phyloP scores from a whole-genome alignment of 2,797 vertebrate species.

The Pipistrellus pygmaeus region DNA sequence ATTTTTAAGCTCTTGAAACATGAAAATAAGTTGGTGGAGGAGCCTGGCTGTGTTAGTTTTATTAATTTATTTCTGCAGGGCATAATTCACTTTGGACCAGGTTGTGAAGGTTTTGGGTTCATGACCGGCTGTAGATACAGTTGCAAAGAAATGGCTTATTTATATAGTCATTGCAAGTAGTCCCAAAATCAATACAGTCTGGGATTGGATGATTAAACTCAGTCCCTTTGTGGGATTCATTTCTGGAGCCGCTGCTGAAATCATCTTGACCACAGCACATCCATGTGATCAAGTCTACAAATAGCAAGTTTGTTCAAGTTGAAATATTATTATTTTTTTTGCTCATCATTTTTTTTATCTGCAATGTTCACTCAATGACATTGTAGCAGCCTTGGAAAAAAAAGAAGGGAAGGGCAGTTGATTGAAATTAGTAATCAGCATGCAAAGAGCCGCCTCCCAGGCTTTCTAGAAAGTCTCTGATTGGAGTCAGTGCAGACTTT shows the following conservation, averaged over 20 bases:
- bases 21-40: conserved; percentile 93
- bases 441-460: conserved; percentile 84
- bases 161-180: conserved; percentile 93
- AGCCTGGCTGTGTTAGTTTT: conserved; percentile 91
- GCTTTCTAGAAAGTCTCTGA: conserved; percentile 82
- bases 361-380: conserved; percentile 86
- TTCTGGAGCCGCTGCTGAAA: conserved; percentile 88
- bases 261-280: conserved; percentile 88
- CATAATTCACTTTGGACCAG: conserved; percentile 91
- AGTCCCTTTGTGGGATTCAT: conserved; percentile 92
- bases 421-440: conserved; percentile 87
- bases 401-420: conserved; percentile 64
- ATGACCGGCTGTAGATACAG: conserved; percentile 91
- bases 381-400: conserved; percentile 84
- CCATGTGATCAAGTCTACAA: conserved; percentile 88
- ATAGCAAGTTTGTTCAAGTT: conserved; percentile 89
- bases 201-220: conserved; percentile 93
- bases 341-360: conserved; percentile 84
- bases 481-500: conserved; percentile 84
- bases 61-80: conserved; percentile 94
- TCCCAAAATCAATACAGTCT: conserved; percentile 93
- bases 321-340: conserved; percentile 86
- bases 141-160: conserved; percentile 93
- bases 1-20: conserved; percentile 93
- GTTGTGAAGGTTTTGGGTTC: conserved; percentile 92